Base-by-base conservation (phyloP, 2,797 vertebrate species). In the Phaenicophaeus curvirostris region DNA sequence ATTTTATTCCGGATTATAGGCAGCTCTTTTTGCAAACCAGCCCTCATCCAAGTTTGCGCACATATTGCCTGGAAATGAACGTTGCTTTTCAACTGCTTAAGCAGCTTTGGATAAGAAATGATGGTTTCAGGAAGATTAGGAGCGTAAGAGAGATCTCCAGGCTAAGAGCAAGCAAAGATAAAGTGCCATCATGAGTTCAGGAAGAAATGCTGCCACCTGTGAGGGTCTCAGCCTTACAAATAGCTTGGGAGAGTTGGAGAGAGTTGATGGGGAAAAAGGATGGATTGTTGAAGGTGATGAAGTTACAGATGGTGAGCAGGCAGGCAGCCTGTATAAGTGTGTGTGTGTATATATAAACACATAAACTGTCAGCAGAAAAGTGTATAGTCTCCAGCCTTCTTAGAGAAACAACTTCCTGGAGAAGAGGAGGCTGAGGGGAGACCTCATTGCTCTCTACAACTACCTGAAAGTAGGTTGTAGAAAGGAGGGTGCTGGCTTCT, bases 61-160 rank as follows among this genome's bases (percentile, higher is more conserved):
- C 88, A 7, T 82, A 66, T 17, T 88, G 79, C 39, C 89, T 89
- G 50, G 62, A 95, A 92, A 91, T 80, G 85, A 86, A 78, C 80
- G 7, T 94, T 81, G 13, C 72, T 65, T 41, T 58, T 48, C 67
- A 54, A 41, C 23, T 23, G 76, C 81, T 77, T 85, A 95, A 95
- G 91, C 69, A 88, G 69, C 69, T 96, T 97, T 95, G 90, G 87
- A 46, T 86, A 94, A 96, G 93, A 95, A 95, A 95, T 91, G 76
- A 87, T 85, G 82, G 42, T 78, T 85, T 95, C 41, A 39, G 92
- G 74, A 65, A 90, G 88, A 94, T 96, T 90, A 93, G 94, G 86
- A 77, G 82, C 11, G 0, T 39, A 68, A 85, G 83, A 20, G 89
- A 94, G 74, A 68, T 68, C 74, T 89, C 41, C 33, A 33, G 71